These are phyloP conservation scores for Zoanthus solanderi DNA, from an alignment of 92 coral and sea anemone species.

Conservation along the genomic window DNA sequence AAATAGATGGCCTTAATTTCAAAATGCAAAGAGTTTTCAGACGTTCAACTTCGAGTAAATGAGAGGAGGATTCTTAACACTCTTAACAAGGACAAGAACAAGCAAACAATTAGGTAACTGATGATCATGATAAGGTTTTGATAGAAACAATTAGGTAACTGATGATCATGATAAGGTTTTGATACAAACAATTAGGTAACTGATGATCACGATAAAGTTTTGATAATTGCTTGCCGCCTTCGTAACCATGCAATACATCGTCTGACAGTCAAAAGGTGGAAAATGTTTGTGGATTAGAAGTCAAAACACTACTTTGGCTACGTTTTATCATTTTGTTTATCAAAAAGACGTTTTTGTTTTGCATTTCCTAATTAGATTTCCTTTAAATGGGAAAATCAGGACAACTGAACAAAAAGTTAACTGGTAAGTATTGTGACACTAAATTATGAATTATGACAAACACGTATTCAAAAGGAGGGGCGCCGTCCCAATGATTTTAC, in stretches of 20 bases:
- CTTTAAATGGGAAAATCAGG: slow-evolving; percentile 91
- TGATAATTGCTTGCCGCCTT: not conserved
- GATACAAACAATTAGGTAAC: slow-evolving; percentile 65
- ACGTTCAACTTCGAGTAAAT: slow-evolving; percentile 85
- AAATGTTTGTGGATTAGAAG: not conserved
- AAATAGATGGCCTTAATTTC: slow-evolving; percentile 82
- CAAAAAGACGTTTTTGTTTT: not conserved
- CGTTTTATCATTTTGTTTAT: not conserved
- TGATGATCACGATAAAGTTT: not conserved
- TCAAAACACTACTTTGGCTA: not conserved
- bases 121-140: not conserved
- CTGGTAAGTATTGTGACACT: slow-evolving; percentile 67
- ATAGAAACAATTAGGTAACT: slow-evolving; percentile 79
- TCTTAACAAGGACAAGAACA: slow-evolving; percentile 94
- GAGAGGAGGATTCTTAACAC: slow-evolving; percentile 88
- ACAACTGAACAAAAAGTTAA: slow-evolving; percentile 94
- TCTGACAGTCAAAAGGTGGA: not conserved
- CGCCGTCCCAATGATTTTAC: too few species aligned
- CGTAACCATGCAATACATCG: too few species aligned
- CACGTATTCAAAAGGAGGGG: too few species aligned
- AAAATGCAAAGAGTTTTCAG: slow-evolving; percentile 95
- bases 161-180: not conserved
- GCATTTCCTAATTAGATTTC: slow-evolving; percentile 69
- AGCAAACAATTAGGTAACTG: slow-evolving; percentile 84
- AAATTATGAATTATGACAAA: not conserved